These are phyloP conservation scores for Chaetops frenatus DNA, from an alignment of 2,113 vertebrate species.

Conservation along the genomic window DNA sequence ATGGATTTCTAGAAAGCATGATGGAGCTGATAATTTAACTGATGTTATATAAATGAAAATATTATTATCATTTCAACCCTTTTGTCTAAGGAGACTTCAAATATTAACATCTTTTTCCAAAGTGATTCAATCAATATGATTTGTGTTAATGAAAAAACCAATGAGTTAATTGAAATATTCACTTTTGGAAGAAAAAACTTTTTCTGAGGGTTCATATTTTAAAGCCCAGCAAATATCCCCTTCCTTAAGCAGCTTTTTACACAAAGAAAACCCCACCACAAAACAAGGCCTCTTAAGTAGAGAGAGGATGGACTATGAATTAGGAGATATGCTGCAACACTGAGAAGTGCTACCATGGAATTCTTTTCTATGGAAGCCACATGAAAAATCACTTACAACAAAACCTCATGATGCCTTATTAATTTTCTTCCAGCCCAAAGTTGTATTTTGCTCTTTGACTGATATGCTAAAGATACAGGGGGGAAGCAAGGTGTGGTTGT, in stretches of 20 bases:
- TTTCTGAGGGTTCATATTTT: not conserved
- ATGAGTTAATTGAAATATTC: constrained; percentile 1
- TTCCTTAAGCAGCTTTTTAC: not conserved
- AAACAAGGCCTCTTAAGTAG: not conserved
- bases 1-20: not conserved
- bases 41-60: not conserved
- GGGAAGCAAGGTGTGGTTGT: not conserved
- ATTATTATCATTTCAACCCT: not conserved
- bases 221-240: not conserved
- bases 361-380: not conserved
- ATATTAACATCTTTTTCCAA: not conserved
- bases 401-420: not conserved
- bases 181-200: not conserved
- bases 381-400: not conserved
- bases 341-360: not conserved
- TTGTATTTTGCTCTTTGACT: not conserved
- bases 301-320: not conserved
- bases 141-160: not conserved
- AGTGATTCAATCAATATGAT: not conserved
- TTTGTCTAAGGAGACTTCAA: not conserved
- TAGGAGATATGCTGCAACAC: not conserved
- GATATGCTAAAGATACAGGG: not conserved
- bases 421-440: not conserved
- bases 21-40: not conserved
- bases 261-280: not conserved